A percentile compares a stretch with the other conserved stretches of the same genome.
phyloP scores from a whole-genome alignment of 1,140 invertebrate genomes.

The Ericerus pela region DNA sequence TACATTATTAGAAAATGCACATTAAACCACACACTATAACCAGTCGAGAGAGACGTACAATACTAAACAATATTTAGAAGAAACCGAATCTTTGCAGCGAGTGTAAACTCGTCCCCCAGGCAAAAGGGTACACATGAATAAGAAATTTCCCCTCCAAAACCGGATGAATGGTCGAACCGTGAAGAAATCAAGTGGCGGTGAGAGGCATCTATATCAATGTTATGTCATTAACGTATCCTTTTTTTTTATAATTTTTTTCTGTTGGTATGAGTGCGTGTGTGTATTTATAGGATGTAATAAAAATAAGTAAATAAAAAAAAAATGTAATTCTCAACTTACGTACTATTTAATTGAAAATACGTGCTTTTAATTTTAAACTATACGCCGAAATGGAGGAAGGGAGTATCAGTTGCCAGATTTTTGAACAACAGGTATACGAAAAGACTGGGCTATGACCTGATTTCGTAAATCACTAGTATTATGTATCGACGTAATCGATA shows the following conservation, averaged over 20 bases:
- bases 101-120: background rate
- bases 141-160: background rate
- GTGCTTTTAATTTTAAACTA: too few relatives aligned
- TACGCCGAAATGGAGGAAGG: too few relatives aligned
- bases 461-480: too few relatives aligned
- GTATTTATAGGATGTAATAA: background rate
- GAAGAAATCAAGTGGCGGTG: background rate
- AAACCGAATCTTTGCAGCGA: background rate
- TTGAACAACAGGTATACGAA: too few relatives aligned
- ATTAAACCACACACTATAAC: too few relatives aligned
- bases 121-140: too few relatives aligned
- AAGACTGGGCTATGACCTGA: too few relatives aligned
- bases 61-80: background rate
- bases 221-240: background rate
- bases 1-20: too few relatives aligned
- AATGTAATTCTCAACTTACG: too few relatives aligned
- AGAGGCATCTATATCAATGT: background rate
- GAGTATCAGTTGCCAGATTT: too few relatives aligned
- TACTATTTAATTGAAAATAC: too few relatives aligned
- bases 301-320: background rate
- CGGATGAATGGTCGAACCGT: background rate
- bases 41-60: background rate
- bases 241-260: background rate
- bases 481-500: too few relatives aligned
- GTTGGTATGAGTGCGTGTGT: background rate